phyloP scores from a whole-genome alignment of 2,113 vertebrate genomes.

The Notarius lentiginosus region DNA sequence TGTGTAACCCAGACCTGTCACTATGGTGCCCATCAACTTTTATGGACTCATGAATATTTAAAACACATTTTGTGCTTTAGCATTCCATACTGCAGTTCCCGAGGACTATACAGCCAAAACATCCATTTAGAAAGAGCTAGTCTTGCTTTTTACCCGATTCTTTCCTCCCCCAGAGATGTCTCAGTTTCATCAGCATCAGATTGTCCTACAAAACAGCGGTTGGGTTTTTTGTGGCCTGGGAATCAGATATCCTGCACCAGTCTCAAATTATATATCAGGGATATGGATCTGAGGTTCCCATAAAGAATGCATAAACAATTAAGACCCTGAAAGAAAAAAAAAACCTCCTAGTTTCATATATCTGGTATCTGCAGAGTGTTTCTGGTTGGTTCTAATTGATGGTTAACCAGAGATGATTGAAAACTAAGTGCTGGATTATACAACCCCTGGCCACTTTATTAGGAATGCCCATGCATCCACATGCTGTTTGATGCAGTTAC shows the following conservation, averaged over 20 bases:
- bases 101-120: slow-evolving; percentile 19
- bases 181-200: slow-evolving; percentile 33
- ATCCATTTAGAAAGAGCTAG: slow-evolving; percentile 32
- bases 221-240: not conserved
- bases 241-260: not conserved
- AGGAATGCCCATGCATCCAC: too few species aligned
- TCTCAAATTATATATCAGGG: not conserved
- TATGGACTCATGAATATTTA: slow-evolving; percentile 43
- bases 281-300: too few species aligned
- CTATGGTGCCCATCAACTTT: slow-evolving; percentile 19
- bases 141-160: not conserved
- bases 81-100: slow-evolving; percentile 27
- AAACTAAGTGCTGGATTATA: not conserved
- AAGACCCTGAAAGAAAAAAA: too few species aligned
- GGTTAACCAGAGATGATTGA: not conserved
- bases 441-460: too few species aligned
- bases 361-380: not conserved
- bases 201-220: not conserved
- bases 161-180: slow-evolving; percentile 15
- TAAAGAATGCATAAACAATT: not conserved
- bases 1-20: slow-evolving; percentile 20
- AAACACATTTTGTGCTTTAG: slow-evolving; percentile 34
- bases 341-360: not conserved
- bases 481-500: too few species aligned
- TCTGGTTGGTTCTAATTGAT: not conserved